phyloP scores from a whole-genome alignment of 2,888 invertebrate species.

The Pseudococcus longispinus region DNA sequence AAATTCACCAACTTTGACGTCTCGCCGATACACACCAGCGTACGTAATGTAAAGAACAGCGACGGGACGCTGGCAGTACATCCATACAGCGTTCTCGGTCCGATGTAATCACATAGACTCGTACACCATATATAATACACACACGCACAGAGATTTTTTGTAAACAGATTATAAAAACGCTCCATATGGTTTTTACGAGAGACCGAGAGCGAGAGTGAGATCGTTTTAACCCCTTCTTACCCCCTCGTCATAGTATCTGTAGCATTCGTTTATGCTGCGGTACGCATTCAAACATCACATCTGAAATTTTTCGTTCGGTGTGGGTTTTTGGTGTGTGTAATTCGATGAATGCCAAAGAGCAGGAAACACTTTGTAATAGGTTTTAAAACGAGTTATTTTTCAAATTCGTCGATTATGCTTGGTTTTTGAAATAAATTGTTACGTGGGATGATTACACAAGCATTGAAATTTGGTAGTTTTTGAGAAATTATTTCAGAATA shows the following conservation, averaged over 20 bases:
- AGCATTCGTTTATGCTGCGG: neutral
- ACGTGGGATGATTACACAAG: too few relatives aligned
- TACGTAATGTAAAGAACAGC: neutral
- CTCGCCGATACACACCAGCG: neutral
- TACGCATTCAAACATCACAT: neutral
- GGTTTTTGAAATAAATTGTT: too few relatives aligned
- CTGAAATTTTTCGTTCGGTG: neutral
- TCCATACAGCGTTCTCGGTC: neutral
- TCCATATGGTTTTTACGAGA: conserved; percentile 9
- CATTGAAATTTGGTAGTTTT: too few relatives aligned
- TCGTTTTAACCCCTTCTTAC: neutral
- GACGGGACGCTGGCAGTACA: neutral
- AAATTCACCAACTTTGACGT: conserved; percentile 21
- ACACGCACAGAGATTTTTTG: neutral
- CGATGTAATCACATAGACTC: neutral
- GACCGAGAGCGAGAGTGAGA: neutral
- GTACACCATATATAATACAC: neutral
- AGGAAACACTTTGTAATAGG: neutral
- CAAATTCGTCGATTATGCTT: too few relatives aligned
- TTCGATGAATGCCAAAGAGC: neutral
- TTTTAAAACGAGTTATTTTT: too few relatives aligned
- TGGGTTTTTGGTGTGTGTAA: neutral
- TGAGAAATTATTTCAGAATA: too few relatives aligned
- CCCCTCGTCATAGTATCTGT: neutral
- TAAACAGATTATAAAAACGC: neutral